phyloP scores from a whole-genome alignment of 2,113 vertebrate species.

The Nannobrachium achirus region DNA sequence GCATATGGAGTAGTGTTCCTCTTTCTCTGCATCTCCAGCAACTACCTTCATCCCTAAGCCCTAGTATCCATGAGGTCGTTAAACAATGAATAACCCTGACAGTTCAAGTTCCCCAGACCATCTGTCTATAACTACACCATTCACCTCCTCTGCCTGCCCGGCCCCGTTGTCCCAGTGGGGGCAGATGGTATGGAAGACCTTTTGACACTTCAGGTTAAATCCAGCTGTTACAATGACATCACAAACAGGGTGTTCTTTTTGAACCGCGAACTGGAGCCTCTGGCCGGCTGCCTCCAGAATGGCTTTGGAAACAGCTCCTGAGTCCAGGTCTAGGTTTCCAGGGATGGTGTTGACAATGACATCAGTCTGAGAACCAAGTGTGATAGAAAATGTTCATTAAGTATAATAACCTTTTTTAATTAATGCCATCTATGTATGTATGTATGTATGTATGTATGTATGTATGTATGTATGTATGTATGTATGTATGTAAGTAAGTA shows the following conservation, averaged over 20 bases:
- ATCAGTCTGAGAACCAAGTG: slow-evolving; percentile 72
- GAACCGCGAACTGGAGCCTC: slow-evolving; percentile 76
- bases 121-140: background rate
- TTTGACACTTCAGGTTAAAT: slow-evolving; percentile 71
- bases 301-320: slow-evolving; percentile 82
- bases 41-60: too few species aligned
- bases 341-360: slow-evolving; percentile 86
- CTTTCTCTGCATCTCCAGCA: too few species aligned
- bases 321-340: slow-evolving; percentile 66
- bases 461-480: too few species aligned
- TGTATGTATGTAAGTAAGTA: too few species aligned
- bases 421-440: too few species aligned
- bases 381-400: background rate
- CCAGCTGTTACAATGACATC: slow-evolving; percentile 79
- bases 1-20: too few species aligned
- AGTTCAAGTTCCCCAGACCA: too few species aligned
- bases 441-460: too few species aligned
- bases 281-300: slow-evolving; percentile 80
- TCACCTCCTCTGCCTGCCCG: slow-evolving; percentile 68
- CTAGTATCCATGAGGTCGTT: too few species aligned
- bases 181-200: slow-evolving; percentile 80
- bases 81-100: too few species aligned
- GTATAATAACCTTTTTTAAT: too few species aligned
- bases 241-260: accelerated
- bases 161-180: slow-evolving; percentile 63